Percentiles rank a stretch among this genome's conserved stretches.
Evolutionary conservation across 2,888 invertebrate species (phyloP).

Genomic region (Ditylenchus weischeri): DNA sequence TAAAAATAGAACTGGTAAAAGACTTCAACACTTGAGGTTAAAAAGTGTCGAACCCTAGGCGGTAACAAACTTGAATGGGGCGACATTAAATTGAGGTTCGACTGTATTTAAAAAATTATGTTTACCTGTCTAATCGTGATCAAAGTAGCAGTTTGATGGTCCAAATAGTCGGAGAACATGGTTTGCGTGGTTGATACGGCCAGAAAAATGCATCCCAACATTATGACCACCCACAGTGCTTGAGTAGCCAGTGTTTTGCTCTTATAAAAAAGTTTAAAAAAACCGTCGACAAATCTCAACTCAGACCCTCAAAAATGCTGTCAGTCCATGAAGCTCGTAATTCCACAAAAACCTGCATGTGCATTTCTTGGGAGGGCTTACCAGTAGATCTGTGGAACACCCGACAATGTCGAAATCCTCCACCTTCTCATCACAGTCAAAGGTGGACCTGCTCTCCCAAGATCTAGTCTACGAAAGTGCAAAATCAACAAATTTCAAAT

Average conservation of each 20-base stretch:
- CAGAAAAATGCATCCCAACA: conserved; percentile 19
- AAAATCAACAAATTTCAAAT: too few species aligned
- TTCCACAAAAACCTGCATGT: conserved; percentile 30
- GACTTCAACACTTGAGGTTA: too few species aligned
- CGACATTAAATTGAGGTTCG: too few species aligned
- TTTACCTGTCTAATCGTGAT: conserved; percentile 30
- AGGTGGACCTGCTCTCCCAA: too few species aligned
- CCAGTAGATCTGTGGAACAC: neutral
- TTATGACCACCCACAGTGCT: conserved; percentile 26
- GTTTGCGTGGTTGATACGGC: conserved; percentile 28
- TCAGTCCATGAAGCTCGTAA: conserved; percentile 33
- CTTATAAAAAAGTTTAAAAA: conserved; percentile 7
- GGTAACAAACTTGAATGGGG: too few species aligned
- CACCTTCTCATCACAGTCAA: too few species aligned
- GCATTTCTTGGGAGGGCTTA: conserved; percentile 20
- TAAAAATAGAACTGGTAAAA: too few species aligned
- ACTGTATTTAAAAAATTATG: neutral
- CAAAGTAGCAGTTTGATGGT: conserved; percentile 35
- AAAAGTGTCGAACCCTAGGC: too few species aligned
- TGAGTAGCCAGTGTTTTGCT: conserved; percentile 19
- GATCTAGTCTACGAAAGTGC: too few species aligned
- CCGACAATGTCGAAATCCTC: too few species aligned
- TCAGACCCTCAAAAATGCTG: conserved; percentile 24
- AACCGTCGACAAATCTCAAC: too few species aligned
- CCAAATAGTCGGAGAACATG: conserved; percentile 32